Conservation (phyloP, 1,140 invertebrate genomes). For the Drosophila grimshawi region DNA sequence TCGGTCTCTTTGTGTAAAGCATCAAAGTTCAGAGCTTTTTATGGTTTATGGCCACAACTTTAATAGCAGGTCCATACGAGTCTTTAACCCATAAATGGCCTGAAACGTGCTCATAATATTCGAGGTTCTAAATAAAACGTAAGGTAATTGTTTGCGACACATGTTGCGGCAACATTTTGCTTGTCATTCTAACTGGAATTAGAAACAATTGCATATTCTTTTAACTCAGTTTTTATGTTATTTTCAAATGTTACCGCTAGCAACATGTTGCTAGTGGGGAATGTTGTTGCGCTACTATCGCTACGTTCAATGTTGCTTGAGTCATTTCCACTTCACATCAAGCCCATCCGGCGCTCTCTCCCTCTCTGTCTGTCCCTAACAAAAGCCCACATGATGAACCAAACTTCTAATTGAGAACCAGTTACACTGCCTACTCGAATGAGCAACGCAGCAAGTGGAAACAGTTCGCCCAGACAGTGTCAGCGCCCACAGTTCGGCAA, state of each 20-base stretch:
- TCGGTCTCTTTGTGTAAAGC: constrained; percentile 21
- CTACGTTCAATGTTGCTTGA: constrained; percentile 6
- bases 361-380: constrained; percentile 39
- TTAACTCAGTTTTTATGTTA: neutral
- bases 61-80: constrained; percentile 42
- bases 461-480: constrained; percentile 47
- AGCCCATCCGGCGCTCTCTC: constrained; percentile 69
- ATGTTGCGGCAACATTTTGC: constrained; percentile 14
- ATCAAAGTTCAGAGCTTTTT: constrained; percentile 49
- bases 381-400: constrained; percentile 68
- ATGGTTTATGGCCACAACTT: constrained; percentile 37
- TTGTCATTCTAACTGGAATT: neutral
- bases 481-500: constrained; percentile 51
- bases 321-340: constrained; percentile 32
- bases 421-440: constrained; percentile 54
- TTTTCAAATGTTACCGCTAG: constrained; percentile 2
- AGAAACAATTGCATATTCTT: too few relatives aligned
- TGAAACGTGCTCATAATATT: constrained; percentile 52
- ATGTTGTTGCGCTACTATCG: constrained; percentile 2
- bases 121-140: constrained; percentile 21
- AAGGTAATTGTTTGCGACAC: neutral
- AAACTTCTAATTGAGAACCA: constrained; percentile 68
- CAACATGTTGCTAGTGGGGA: constrained; percentile 27
- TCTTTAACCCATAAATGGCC: constrained; percentile 50
- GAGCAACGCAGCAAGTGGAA: constrained; percentile 39